Conservation (phyloP, 2,888 invertebrate species). For the Auanema sp. region DNA sequence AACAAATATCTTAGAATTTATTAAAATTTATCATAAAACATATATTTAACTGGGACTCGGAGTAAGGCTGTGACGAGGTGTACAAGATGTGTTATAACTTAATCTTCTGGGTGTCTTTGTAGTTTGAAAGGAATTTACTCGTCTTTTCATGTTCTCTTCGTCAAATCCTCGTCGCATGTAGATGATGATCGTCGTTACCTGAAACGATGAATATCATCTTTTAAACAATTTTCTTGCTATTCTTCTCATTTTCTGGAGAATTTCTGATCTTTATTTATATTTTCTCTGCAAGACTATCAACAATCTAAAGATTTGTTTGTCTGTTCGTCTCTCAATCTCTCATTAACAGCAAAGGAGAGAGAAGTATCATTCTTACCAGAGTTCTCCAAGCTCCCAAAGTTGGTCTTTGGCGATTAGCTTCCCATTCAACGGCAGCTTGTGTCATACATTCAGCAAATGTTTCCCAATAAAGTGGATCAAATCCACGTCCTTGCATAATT, state of each 20-base stretch:
- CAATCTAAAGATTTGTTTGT: background rate
- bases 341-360: background rate
- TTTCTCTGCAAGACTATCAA: too few relatives aligned
- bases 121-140: background rate
- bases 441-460: conserved; percentile 62
- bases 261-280: background rate
- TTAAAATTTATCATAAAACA: too few relatives aligned
- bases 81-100: too few relatives aligned
- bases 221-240: background rate
- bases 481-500: conserved; percentile 51
- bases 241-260: background rate
- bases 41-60: too few relatives aligned
- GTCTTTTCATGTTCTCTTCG: conserved; percentile 43
- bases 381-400: conserved; percentile 57
- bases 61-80: too few relatives aligned
- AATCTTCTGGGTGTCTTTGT: too few relatives aligned
- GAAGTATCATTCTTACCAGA: conserved; percentile 37
- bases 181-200: conserved; percentile 58
- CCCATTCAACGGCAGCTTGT: conserved; percentile 59
- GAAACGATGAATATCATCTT: conserved; percentile 5
- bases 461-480: conserved; percentile 66
- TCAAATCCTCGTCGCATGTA: conserved; percentile 62
- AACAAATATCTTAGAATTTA: background rate
- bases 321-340: background rate
- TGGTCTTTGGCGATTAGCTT: conserved; percentile 50